A percentile compares a stretch with the other conserved stretches of the same genome.
Evolutionary conservation across 2,888 invertebrate species (phyloP).

Genomic region (Dexiosoma caninum): DNA sequence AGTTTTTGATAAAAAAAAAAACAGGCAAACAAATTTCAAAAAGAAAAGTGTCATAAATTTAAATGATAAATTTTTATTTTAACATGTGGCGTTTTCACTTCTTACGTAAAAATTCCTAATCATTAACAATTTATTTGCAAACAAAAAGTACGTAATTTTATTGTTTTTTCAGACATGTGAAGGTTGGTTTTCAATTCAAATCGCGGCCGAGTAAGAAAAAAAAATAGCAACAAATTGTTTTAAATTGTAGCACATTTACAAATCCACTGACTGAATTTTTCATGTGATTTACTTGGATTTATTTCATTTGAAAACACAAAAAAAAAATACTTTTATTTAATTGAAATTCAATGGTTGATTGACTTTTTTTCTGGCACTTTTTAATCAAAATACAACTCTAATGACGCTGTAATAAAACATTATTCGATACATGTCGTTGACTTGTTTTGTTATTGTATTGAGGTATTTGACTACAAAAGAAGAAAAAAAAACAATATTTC

Average conservation of each 20-base stretch:
- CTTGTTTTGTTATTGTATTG: not conserved
- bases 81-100: slow-evolving; percentile 25
- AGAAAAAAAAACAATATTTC: not conserved
- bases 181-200: not conserved
- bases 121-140: slow-evolving; percentile 26
- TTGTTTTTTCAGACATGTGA: not conserved
- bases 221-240: slow-evolving; percentile 24
- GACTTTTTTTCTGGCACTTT: slow-evolving; percentile 19
- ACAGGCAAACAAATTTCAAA: not conserved
- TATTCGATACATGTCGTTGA: slow-evolving; percentile 22
- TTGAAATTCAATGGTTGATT: slow-evolving; percentile 51
- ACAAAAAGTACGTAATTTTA: not conserved
- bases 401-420: slow-evolving; percentile 37
- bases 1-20: slow-evolving; percentile 39
- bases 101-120: slow-evolving; percentile 20
- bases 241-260: slow-evolving; percentile 34
- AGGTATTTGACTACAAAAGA: no score
- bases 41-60: slow-evolving; percentile 34
- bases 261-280: slow-evolving; percentile 17
- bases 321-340: slow-evolving; percentile 24
- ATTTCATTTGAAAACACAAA: not conserved
- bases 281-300: slow-evolving; percentile 33
- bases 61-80: slow-evolving; percentile 11
- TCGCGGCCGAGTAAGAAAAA: not conserved
- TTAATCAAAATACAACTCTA: slow-evolving; percentile 34